Percentiles rank a stretch among this genome's conserved stretches.
Evolutionary conservation across 2,113 vertebrate genomes (phyloP).

Genomic region (Murina feae): DNA sequence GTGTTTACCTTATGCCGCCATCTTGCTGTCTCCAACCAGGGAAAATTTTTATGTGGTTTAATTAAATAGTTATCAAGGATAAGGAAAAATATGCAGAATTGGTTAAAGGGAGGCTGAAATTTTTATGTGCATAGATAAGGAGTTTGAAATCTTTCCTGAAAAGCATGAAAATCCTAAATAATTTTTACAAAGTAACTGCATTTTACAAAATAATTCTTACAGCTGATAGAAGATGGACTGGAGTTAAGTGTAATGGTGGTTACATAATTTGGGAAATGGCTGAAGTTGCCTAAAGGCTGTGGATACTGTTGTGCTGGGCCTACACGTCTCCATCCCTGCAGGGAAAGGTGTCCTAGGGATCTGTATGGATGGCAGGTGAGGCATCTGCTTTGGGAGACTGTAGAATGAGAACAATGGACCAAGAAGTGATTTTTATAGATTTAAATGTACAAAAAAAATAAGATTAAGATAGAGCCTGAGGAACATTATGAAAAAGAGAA

Average conservation of each 20-base stretch:
- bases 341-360: neutral
- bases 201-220: neutral
- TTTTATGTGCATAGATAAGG: neutral
- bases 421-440: neutral
- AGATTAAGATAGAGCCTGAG: neutral
- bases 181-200: neutral
- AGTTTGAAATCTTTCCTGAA: neutral
- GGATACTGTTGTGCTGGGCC: neutral
- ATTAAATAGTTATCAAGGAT: neutral
- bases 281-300: neutral
- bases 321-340: accelerated
- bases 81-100: neutral
- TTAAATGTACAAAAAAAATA: neutral
- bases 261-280: neutral
- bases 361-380: neutral
- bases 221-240: neutral
- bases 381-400: neutral
- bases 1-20: too few species aligned
- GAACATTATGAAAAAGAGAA: neutral
- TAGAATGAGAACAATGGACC: neutral
- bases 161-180: neutral
- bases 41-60: neutral
- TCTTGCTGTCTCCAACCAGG: too few species aligned
- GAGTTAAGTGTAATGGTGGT: neutral
- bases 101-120: neutral